Conservation (phyloP, 2,888 invertebrate genomes). For the Frankliniella intonsa region DNA sequence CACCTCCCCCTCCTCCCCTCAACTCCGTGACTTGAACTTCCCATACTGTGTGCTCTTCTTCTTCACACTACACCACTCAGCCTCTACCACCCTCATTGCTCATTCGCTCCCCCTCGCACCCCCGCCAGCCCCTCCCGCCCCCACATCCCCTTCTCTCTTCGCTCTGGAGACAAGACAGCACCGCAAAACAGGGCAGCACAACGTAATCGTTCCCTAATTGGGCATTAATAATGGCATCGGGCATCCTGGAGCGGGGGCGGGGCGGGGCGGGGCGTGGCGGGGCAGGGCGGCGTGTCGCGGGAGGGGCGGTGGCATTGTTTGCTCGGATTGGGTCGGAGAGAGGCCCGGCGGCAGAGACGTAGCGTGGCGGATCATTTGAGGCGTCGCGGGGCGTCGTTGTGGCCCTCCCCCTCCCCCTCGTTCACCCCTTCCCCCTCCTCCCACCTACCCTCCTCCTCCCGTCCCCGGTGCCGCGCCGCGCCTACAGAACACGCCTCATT, state of each 20-base stretch:
- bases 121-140: too few relatives aligned
- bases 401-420: not conserved
- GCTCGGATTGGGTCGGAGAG: not conserved
- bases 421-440: not conserved
- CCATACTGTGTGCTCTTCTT: too few relatives aligned
- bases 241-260: not conserved
- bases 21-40: too few relatives aligned
- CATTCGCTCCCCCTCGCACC: too few relatives aligned
- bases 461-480: not conserved
- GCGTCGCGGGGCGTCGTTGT: not conserved
- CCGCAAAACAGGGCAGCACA: not conserved
- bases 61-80: not conserved
- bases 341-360: not conserved
- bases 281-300: not conserved
- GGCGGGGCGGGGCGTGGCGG: not conserved
- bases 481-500: not conserved
- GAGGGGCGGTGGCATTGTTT: not conserved
- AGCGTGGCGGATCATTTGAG: not conserved
- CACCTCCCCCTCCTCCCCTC: too few relatives aligned
- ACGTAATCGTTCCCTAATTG: conserved; percentile 15
- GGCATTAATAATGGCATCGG: conserved; percentile 17
- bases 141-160: too few relatives aligned
- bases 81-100: not conserved
- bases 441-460: not conserved
- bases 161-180: not conserved